Conservation (phyloP, 1,140 invertebrate species). For the Drosophila pruinosa region DNA sequence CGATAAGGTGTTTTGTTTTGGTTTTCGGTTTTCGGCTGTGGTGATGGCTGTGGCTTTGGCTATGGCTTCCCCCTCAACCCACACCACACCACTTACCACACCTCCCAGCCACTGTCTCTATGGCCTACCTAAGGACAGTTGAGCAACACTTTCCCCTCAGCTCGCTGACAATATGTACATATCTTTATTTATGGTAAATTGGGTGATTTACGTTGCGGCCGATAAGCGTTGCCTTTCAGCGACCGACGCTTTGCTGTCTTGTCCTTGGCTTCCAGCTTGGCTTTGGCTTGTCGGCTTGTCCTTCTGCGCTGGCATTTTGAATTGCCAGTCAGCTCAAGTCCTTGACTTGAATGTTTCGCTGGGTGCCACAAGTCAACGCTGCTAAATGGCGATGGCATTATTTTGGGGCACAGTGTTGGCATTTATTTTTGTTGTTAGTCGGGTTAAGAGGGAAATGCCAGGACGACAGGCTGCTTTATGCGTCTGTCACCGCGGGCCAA, state of each 20-base stretch:
- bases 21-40: constrained; percentile 37
- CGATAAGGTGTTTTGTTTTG: constrained; percentile 80
- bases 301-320: constrained; percentile 59
- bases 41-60: constrained; percentile 17
- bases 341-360: constrained; percentile 42
- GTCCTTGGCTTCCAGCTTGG: constrained; percentile 44
- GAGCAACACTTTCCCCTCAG: not conserved
- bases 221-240: constrained; percentile 81
- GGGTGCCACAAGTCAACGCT: constrained; percentile 48
- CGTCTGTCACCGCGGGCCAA: constrained; percentile 43
- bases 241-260: constrained; percentile 31
- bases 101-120: too few relatives aligned
- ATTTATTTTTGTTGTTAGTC: constrained; percentile 66
- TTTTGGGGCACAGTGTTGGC: constrained; percentile 39
- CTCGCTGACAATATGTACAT: constrained; percentile 76
- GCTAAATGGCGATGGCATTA: constrained; percentile 59
- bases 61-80: constrained; percentile 8
- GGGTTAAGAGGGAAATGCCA: constrained; percentile 57
- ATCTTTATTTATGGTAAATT: constrained; percentile 81
- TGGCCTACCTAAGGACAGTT: not conserved
- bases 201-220: constrained; percentile 80
- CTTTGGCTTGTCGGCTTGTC: not conserved
- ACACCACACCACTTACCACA: not conserved
- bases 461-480: constrained; percentile 20
- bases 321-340: constrained; percentile 67